Conservation (phyloP, 2,113 vertebrate species). For the Synodontis membranacea region DNA sequence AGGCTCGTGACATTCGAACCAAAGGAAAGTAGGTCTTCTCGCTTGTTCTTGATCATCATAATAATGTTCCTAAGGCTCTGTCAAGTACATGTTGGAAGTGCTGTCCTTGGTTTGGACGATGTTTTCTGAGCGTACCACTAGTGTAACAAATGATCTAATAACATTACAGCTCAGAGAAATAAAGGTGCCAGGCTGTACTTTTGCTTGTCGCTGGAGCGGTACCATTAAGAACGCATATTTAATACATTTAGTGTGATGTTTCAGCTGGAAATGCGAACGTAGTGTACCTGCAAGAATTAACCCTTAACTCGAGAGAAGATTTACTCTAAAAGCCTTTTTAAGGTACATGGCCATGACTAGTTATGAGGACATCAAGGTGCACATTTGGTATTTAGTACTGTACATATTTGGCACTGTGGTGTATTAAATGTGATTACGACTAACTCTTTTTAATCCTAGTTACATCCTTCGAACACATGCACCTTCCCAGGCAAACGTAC, state of each 20-base stretch:
- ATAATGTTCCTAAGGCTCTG: not conserved
- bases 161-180: not conserved
- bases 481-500: not conserved
- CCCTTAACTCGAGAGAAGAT: not conserved
- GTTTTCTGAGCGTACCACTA: not conserved
- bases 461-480: not conserved
- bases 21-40: conserved; percentile 84
- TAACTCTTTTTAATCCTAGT: not conserved
- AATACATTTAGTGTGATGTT: not conserved
- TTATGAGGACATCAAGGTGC: not conserved
- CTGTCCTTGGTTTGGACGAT: not conserved
- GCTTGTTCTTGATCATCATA: conserved; percentile 22
- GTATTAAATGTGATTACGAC: not conserved
- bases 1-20: conserved; percentile 78
- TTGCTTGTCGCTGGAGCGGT: not conserved
- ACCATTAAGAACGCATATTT: not conserved
- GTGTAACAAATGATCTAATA: not conserved
- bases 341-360: not conserved
- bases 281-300: not conserved
- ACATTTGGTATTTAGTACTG: not conserved
- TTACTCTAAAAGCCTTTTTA: not conserved
- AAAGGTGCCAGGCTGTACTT: not conserved
- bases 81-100: not conserved
- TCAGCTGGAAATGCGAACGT: not conserved
- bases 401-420: not conserved